Percentiles rank a stretch among this genome's conserved stretches.
These are phyloP conservation scores for Achatina immaculata DNA, from an alignment of 1,140 invertebrate species.

Conservation along the genomic window DNA sequence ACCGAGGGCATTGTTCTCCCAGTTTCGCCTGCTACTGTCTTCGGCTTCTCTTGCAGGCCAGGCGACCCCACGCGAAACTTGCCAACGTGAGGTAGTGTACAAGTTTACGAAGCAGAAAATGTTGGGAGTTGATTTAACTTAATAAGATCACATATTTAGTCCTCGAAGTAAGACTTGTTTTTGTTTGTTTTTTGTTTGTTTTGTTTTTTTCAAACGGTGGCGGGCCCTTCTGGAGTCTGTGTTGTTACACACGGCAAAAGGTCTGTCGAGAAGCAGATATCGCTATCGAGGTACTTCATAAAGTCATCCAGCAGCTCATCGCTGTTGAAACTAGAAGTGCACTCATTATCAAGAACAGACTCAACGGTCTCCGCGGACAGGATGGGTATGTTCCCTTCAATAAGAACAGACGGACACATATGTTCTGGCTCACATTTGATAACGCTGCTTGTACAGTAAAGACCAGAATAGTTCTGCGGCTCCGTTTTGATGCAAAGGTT, in stretches of 20 bases:
- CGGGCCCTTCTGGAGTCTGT: slow-evolving; percentile 24
- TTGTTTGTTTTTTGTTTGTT: too few species aligned
- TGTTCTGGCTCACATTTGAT: slow-evolving; percentile 25
- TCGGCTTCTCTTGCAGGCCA: not conserved
- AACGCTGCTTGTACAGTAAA: not conserved
- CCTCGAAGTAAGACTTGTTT: not conserved
- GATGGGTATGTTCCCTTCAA: slow-evolving; percentile 9
- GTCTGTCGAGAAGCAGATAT: not conserved
- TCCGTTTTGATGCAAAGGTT: slow-evolving; percentile 17
- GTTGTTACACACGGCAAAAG: slow-evolving; percentile 13
- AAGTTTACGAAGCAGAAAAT: not conserved
- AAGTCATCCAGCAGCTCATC: slow-evolving; percentile 14
- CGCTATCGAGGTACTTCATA: slow-evolving; percentile 12
- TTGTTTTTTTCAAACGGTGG: slow-evolving; percentile 7
- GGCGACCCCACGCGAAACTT: not conserved
- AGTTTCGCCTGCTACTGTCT: too few species aligned
- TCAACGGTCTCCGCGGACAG: slow-evolving; percentile 4
- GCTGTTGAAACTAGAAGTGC: slow-evolving; percentile 12
- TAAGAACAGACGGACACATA: not conserved
- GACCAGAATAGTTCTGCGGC: slow-evolving; percentile 1
- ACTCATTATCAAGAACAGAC: not conserved
- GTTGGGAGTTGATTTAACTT: not conserved
- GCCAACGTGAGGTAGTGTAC: not conserved
- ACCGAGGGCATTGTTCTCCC: too few species aligned
- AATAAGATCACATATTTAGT: not conserved